A percentile compares a stretch with the other conserved stretches of the same genome.
Evolutionary conservation across 2,888 invertebrate genomes (phyloP).

Genomic region (Labia minor): DNA sequence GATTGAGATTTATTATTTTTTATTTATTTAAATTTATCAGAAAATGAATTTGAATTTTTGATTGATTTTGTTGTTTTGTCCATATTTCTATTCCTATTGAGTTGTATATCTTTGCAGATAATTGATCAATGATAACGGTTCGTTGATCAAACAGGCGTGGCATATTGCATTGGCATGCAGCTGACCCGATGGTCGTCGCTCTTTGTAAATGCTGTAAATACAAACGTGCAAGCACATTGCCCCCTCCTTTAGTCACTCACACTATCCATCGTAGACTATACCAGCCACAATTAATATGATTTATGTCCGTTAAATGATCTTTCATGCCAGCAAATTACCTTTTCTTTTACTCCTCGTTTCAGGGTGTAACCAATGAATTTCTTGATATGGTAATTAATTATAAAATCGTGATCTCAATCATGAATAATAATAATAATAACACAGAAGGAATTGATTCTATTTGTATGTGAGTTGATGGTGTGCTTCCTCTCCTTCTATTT

Average conservation of each 20-base stretch:
- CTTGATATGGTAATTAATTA: too few species aligned
- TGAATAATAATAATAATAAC: too few species aligned
- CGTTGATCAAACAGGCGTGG: not conserved
- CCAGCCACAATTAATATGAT: not conserved
- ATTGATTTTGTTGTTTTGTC: too few species aligned
- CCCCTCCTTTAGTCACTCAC: too few species aligned
- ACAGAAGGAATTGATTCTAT: too few species aligned
- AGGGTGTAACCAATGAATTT: too few species aligned
- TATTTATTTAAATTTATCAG: not conserved
- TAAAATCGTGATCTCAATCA: too few species aligned
- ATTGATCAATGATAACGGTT: not conserved
- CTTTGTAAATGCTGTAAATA: not conserved
- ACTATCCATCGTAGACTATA: not conserved
- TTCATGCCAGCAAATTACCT: not conserved
- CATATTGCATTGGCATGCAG: not conserved
- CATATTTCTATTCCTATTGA: too few species aligned
- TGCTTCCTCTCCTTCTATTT: too few species aligned
- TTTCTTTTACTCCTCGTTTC: not conserved
- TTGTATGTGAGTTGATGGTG: too few species aligned
- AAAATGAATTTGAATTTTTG: too few species aligned
- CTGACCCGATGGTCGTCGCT: not conserved
- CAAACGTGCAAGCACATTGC: not conserved
- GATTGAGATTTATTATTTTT: not conserved
- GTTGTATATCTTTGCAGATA: not conserved
- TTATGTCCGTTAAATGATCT: constrained; percentile 5